phyloP scores from a whole-genome alignment of 1,140 invertebrate genomes.

The Eciton burchellii region DNA sequence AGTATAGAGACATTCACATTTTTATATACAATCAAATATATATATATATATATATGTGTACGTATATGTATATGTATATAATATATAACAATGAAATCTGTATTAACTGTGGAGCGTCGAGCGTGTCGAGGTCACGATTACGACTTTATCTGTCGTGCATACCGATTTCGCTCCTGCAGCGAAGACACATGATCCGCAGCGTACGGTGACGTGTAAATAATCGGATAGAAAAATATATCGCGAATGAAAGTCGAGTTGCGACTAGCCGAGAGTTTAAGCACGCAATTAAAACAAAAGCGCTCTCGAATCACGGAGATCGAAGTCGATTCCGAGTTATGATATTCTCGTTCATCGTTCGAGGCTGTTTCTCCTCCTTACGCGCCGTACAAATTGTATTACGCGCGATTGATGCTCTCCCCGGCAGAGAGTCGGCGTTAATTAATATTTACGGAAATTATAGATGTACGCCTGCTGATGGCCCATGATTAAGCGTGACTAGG shows the following conservation, averaged over 20 bases:
- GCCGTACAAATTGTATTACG: too few relatives aligned
- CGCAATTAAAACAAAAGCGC: background rate
- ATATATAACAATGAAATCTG: background rate
- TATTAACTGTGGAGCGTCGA: slow-evolving; percentile 2
- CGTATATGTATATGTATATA: too few relatives aligned
- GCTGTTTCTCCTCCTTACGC: too few relatives aligned
- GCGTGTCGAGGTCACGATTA: background rate
- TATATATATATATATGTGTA: background rate
- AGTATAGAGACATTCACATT: slow-evolving; percentile 15
- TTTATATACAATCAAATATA: slow-evolving; percentile 6
- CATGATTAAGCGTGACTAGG: background rate
- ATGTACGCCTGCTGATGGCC: background rate
- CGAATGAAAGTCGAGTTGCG: background rate
- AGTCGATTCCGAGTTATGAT: background rate
- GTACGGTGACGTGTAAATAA: background rate
- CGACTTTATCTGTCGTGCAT: slow-evolving; percentile 26
- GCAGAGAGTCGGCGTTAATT: background rate
- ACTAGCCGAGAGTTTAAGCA: slow-evolving; percentile 14
- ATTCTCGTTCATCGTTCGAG: too few relatives aligned
- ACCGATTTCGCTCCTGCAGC: background rate
- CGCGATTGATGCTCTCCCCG: too few relatives aligned
- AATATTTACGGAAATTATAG: background rate
- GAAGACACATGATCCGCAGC: background rate
- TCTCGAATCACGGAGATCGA: slow-evolving; percentile 6
- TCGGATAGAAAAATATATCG: slow-evolving; percentile 51